Base-by-base conservation (phyloP, 1,140 invertebrate species). In the Cotesia vestalis region DNA sequence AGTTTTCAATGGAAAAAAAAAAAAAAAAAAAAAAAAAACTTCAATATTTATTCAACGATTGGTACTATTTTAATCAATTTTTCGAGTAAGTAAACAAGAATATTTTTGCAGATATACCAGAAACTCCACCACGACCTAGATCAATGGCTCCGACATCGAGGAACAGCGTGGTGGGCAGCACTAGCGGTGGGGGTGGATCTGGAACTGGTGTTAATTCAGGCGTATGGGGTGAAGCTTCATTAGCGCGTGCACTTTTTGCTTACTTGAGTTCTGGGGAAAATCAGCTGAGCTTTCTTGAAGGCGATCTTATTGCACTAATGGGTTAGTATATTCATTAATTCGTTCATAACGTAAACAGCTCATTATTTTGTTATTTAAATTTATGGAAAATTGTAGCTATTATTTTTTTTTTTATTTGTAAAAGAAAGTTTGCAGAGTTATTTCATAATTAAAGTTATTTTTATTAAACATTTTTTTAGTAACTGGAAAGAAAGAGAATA, bases 251-350 rank as follows among this genome's bases (percentile, higher is more conserved):
- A 9, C 86, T 97, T 11, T 97, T 97, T 79, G 94, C 94, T 55
- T 97, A 97, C 86, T 89, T 95, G 59, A 95, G 94, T 17, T 94
- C 93, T 66, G 94, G 94, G 4, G 95, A 97, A 77, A 96, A 96
- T 87, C 96, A 97, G 85, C 89, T 97, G 51, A 95, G 93, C 78
- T 98, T 97, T 85, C 90, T 94, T 69, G 95, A 97, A 85, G 95
- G 95, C 74, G 96, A 98, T 85, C 88, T 95, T 67, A 93, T 98
- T 27, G 92, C 94, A 5, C 84, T 97, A 73, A 92, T 97, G 75
- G 96, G 95, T 81, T 64, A 4, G 40, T 20, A 38, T 57, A 60
- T 17, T 27, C 55, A 14, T 63, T 64, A 17, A 64, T 20, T 62
- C 20, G 20, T 60, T 59, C 1, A 11, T 11, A 61, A 34, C 17